phyloP scores from a whole-genome alignment of 2,888 invertebrate genomes.

The Sarcophaga rosellei region DNA sequence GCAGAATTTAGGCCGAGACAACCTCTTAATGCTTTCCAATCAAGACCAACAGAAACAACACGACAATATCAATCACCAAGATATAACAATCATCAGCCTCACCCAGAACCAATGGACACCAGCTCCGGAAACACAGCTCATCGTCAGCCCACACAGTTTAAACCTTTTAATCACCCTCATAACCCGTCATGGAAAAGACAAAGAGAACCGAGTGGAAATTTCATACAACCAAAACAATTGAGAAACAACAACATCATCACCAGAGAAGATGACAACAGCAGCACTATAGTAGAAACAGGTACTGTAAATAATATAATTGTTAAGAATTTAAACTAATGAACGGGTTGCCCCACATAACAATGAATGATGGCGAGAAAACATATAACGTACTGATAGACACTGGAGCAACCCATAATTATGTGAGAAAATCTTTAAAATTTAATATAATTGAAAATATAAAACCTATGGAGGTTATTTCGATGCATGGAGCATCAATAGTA shows the following conservation, averaged over 20 bases:
- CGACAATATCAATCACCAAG: background rate
- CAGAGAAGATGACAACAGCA: conserved; percentile 1
- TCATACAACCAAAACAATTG: too few species aligned
- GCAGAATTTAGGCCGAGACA: too few species aligned
- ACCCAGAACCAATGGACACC: background rate
- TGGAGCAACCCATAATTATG: conserved; percentile 31
- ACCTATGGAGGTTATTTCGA: conserved; percentile 25
- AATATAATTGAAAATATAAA: conserved; percentile 2
- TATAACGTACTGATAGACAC: conserved; percentile 42
- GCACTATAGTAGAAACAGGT: conserved; percentile 16
- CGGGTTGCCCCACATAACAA: conserved; percentile 39
- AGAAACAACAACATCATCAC: too few species aligned
- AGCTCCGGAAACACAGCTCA: conserved; percentile 8
- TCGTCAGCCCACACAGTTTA: background rate
- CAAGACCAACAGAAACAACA: too few species aligned
- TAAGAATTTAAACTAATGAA: conserved; percentile 43
- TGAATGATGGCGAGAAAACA: conserved; percentile 21
- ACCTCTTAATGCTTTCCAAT: too few species aligned
- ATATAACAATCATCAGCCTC: background rate
- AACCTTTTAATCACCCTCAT: background rate
- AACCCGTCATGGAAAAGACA: conserved; percentile 29
- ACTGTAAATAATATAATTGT: conserved; percentile 26
- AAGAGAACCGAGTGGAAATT: too few species aligned
- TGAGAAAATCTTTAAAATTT: background rate
- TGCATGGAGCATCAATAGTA: conserved; percentile 26